Base-by-base conservation (phyloP, 1,140 invertebrate species). In the Eulimnadia texana region DNA sequence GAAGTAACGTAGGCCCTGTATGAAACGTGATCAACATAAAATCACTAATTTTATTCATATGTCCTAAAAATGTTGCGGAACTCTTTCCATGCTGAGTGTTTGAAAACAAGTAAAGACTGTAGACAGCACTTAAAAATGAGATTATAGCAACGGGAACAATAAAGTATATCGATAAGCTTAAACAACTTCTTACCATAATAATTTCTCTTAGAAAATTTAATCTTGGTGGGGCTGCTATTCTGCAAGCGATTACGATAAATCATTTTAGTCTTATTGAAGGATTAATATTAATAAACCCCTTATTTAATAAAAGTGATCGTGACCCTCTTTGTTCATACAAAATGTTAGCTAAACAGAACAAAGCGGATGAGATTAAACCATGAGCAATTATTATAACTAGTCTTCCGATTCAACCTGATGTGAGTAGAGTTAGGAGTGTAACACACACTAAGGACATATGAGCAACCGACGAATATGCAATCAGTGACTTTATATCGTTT, bases 261-360 rank as follows among this genome's bases (percentile, higher is more conserved):
- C 79, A 81, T 64, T 72, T 78, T 70, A 82, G 72, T 64, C 68
- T 71, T 70, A 82, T 69, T 25, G 61, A 65, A 50, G 64, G 64
- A 61, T 65, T 65, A 50, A 63, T 58, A 49, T 58, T 64, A 24
- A 67, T 52, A 68, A 74, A 50, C 0, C 75, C 73, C 56, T 74
- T 76, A 70, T 71, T 74, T 61, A 77, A 53, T 60, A 70, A 60
- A 60, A 77, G 57, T 10, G 64, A 76, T 53, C 76, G 75, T 6
- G 72, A 73, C 29, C 66, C 29, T 27, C 65, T 56, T n/a, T 71
- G 69, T 66, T 81, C 76, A 80, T 84, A 84, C 68, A 67, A 72
- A 67, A 82, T 72, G 79, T 81, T 82, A 28, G 78, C 76, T 71
- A 84, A 75, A 79, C 74, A 79, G 80, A 84, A 84, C 75, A 84